These are phyloP conservation scores for Drepana falcataria DNA, from an alignment of 2,888 invertebrate genomes.

Conservation along the genomic window DNA sequence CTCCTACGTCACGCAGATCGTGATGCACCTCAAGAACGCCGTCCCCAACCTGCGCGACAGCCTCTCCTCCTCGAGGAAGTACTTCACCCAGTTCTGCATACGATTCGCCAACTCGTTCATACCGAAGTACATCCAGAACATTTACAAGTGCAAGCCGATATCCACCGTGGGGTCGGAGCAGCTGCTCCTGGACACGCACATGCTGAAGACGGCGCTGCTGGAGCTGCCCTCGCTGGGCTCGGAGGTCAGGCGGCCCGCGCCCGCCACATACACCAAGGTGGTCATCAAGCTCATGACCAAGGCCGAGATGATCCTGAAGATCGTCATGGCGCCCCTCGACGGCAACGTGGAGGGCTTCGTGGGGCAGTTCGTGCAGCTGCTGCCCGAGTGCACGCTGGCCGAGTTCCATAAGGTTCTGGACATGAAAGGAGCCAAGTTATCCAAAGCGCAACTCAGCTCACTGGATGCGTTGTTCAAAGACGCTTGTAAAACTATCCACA, in stretches of 20 bases:
- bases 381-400: slow-evolving; percentile 91
- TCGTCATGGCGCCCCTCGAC: slow-evolving; percentile 96
- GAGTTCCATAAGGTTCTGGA: slow-evolving; percentile 97
- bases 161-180: slow-evolving; percentile 96
- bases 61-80: slow-evolving; percentile 94
- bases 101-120: slow-evolving; percentile 97
- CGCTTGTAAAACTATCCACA: slow-evolving; percentile 19
- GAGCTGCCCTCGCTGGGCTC: slow-evolving; percentile 96
- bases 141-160: slow-evolving; percentile 94
- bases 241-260: slow-evolving; percentile 91
- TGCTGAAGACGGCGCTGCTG: slow-evolving; percentile 94
- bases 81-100: slow-evolving; percentile 98
- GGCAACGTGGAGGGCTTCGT: slow-evolving; percentile 85
- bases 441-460: slow-evolving; percentile 45
- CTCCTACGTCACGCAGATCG: slow-evolving; percentile 93
- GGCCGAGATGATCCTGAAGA: slow-evolving; percentile 99
- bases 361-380: slow-evolving; percentile 91
- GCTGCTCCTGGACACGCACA: slow-evolving; percentile 93
- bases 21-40: slow-evolving; percentile 89
- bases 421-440: slow-evolving; percentile 89
- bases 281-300: slow-evolving; percentile 96
- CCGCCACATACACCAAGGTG: slow-evolving; percentile 90
- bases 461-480: slow-evolving; percentile 53
- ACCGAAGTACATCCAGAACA: slow-evolving; percentile 93
- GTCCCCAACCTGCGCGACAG: slow-evolving; percentile 94